Base-by-base conservation (phyloP, 2,888 invertebrate genomes). In the Agrochola litura region DNA sequence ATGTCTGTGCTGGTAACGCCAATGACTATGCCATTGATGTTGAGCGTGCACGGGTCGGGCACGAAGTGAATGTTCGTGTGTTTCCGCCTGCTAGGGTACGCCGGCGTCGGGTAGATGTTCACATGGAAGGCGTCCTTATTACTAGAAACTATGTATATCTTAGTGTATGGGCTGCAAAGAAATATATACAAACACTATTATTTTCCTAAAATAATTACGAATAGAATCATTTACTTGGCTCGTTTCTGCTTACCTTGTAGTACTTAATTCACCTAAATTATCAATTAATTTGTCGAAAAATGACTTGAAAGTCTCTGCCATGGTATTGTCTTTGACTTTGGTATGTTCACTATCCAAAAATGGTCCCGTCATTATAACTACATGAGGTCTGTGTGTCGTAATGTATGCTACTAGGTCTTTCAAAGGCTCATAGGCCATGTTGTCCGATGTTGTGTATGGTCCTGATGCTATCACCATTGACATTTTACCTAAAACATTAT, bases 1-100 rank as follows among this genome's bases (percentile, higher is more conserved):
- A 98, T 97, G 92, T 99, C 99, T 0, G 98, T 98, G 46, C 99
- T 98, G 6, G 99, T 99, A 46, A 98, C 95, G 0, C 98, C 99
- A 76, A 99, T 95, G 8, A 98, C 94, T 0, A 99, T 92, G 6
- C 99, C 99, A 88, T 98, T 97, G 71, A 99, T 96, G 90, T 98
- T 97, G 8, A 99, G 91, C 30, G 98, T 97, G 88, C 98, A 98
- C 0, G 99, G 99, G 96, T 99, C 99, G 0, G 99, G 97, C 85
- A 98, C 94, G 88, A 98, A 97, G 77, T 97, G 97, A 5, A 98
- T 93, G 93, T 98, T 98, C 14, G 97, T 89, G 89, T 97, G 97
- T 67, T 96, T 96, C 84, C 97, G 96, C 19, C 97, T 96, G 14
- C 97, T 90, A n/a, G 93, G 89, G 90, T 97, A 98, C 1, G 99